Evolutionary conservation across 2,888 invertebrate genomes (phyloP).

Genomic region (Calameuta pallipes): DNA sequence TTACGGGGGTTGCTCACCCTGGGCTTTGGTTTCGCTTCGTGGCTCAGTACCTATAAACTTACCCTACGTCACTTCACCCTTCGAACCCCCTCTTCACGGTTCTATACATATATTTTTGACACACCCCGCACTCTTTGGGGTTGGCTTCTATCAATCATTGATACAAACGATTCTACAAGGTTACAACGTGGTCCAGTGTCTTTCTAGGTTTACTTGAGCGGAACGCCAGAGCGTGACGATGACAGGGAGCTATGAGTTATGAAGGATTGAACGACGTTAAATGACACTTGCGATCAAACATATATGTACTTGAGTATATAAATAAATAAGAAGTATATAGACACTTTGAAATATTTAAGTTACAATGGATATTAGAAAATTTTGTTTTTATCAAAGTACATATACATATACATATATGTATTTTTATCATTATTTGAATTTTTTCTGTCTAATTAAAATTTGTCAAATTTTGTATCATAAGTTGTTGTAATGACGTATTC

Average conservation of each 20-base stretch:
- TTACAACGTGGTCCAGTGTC: not conserved
- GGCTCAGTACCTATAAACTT: slow-evolving; percentile 10
- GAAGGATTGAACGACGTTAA: slow-evolving; percentile 11
- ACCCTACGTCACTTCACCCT: not conserved
- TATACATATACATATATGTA: not conserved
- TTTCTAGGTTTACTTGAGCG: slow-evolving; percentile 9
- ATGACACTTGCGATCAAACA: not conserved
- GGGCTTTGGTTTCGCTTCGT: slow-evolving; percentile 39
- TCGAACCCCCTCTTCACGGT: not conserved
- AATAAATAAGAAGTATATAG: not conserved
- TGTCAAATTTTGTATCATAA: no score
- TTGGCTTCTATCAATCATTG: slow-evolving; percentile 20
- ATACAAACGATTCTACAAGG: slow-evolving; percentile 18
- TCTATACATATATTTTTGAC: not conserved
- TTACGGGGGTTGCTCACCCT: slow-evolving; percentile 5
- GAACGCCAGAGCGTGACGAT: slow-evolving; percentile 3
- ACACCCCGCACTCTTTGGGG: not conserved
- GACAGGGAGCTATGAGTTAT: slow-evolving; percentile 15
- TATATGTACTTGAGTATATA: not conserved
- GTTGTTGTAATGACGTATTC: no score
- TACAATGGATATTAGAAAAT: not conserved
- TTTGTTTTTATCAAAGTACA: not conserved
- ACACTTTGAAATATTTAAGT: not conserved
- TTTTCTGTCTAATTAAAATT: no score
- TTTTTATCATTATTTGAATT: not conserved